Evolutionary conservation across 1,140 invertebrate species (phyloP), one percentile per base, ranked within the genome.

Genomic region (Nomia melanderi): DNA sequence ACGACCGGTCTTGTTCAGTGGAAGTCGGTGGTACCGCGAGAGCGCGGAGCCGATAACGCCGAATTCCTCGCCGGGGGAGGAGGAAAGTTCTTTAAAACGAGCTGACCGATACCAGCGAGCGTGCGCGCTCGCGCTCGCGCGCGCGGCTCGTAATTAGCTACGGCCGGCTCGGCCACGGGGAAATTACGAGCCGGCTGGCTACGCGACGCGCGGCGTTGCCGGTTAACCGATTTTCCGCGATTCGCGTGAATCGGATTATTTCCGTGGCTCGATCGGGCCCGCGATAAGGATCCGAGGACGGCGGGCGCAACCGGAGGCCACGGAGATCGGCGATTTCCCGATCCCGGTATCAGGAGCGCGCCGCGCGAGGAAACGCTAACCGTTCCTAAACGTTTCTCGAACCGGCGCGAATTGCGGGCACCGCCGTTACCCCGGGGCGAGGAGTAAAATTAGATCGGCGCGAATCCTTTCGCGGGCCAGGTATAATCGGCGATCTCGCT

Each of bases 301-400:
- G 20, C 3, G 54, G 31, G 1, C 27, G 70, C n/a, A n/a, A 54
- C 11, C 17, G 41, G 17, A 1, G 27, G 25, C 36, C 44, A 20
- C 9, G 57, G 41, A 62, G 44, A 39, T n/a, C 41, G 27, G 2
- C 31, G 23, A 73, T 74, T 74, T 74, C 50, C 47, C 41, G 60
- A 14, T 41, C 39, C 41, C n/a, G 71, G 36, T 39, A 6, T 20
- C 44, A 53, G 60, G 75, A 87, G 85, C 79, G 84, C 87, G 86
- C 86, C 88, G 87, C 76, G 41, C 44, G 69, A 53, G 54, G 27
- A 50, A 70, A 66, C 74, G 79, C 77, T 88, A 88, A 88, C 66
- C 83, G 80, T 73, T 77, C 57, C 88, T 89, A 88, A 88, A 88
- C 63, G 78, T 67, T 76, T 67, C 70, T 65, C 76, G 78, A 79